phyloP scores from a whole-genome alignment of 2,113 vertebrate species.

The Antigone vipio region DNA sequence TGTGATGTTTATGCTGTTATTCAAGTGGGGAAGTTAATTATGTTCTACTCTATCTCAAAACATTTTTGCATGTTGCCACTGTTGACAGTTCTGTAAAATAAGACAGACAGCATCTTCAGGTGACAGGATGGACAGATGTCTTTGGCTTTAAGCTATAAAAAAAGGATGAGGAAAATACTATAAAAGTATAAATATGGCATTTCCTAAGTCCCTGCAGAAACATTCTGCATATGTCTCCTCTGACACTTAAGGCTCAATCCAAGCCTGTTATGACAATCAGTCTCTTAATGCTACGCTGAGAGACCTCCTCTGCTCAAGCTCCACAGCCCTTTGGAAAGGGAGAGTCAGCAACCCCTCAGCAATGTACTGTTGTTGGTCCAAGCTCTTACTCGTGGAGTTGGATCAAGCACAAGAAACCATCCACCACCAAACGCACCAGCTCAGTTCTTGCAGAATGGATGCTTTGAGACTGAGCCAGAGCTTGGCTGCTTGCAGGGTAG shows the following conservation, averaged over 20 bases:
- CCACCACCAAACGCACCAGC: not conserved
- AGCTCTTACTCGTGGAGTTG: not conserved
- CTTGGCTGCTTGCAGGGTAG: not conserved
- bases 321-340: not conserved
- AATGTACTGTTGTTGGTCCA: not conserved
- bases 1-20: not conserved
- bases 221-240: not conserved
- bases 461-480: not conserved
- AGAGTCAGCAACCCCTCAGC: not conserved
- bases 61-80: not conserved
- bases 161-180: not conserved
- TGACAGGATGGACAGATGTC: not conserved
- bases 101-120: not conserved
- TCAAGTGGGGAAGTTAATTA: not conserved
- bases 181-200: not conserved
- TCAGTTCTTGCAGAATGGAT: not conserved
- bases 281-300: accelerated
- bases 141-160: not conserved
- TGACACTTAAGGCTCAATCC: not conserved
- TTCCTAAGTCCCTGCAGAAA: constrained; percentile 9
- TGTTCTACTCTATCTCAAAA: not conserved
- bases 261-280: not conserved
- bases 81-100: not conserved
- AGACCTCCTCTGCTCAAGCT: not conserved
- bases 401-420: not conserved